Percentiles rank a stretch among this genome's conserved stretches.
These are phyloP conservation scores for Enteromius treurensis DNA, from an alignment of 2,797 vertebrate species.

Conservation along the genomic window DNA sequence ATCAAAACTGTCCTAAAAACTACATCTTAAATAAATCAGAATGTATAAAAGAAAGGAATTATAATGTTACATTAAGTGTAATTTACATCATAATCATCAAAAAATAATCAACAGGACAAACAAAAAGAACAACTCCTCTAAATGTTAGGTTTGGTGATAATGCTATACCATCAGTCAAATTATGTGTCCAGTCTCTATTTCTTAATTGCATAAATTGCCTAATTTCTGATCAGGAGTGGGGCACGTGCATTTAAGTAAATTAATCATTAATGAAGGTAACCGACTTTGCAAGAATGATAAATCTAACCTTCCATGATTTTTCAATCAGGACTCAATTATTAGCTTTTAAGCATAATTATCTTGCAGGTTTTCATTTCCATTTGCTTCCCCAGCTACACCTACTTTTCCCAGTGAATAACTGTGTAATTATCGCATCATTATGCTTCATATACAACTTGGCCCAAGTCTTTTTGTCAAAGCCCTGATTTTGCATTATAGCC, in stretches of 20 bases:
- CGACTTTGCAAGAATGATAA: not conserved
- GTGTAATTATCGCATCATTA: not conserved
- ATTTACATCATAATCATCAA: not conserved
- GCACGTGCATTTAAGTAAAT: not conserved
- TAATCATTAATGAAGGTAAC: not conserved
- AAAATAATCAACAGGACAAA: not conserved
- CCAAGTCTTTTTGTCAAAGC: not conserved
- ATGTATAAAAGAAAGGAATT: not conserved
- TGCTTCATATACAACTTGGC: not conserved
- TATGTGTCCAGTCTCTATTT: not conserved
- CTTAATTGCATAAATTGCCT: not conserved
- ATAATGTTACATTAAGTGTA: not conserved
- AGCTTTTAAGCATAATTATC: not conserved
- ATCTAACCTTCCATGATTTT: not conserved
- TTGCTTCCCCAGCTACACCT: not conserved
- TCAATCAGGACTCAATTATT: not conserved
- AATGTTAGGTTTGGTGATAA: slow-evolving; percentile 3
- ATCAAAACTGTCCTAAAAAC: not conserved
- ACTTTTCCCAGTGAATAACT: not conserved
- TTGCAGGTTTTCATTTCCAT: not conserved
- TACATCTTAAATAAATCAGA: not conserved
- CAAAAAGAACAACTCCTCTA: not conserved
- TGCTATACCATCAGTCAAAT: not conserved
- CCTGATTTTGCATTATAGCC: not conserved
- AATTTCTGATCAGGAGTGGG: not conserved